Evolutionary conservation across 2,797 vertebrate genomes (phyloP).

Genomic region (Channa striata): DNA sequence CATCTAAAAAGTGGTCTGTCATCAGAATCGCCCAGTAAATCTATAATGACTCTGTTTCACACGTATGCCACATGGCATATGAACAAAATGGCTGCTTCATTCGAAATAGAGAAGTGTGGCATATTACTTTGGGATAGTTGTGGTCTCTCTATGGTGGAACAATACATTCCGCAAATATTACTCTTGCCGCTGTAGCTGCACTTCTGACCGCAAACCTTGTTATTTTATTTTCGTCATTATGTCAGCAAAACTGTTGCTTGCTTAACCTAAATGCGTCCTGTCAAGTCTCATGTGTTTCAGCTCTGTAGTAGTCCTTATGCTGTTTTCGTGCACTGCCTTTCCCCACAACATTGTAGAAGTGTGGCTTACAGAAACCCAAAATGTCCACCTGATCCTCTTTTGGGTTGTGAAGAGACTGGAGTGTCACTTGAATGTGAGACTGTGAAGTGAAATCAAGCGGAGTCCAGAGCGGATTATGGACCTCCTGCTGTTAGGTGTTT

Average conservation of each 20-base stretch:
- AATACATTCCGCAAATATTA: slow-evolving; percentile 57
- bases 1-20: slow-evolving; percentile 26
- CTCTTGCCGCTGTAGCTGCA: slow-evolving; percentile 50
- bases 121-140: slow-evolving; percentile 48
- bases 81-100: slow-evolving; percentile 32
- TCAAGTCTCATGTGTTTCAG: slow-evolving; percentile 32
- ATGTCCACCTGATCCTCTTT: slow-evolving; percentile 1
- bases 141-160: slow-evolving; percentile 62
- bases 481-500: slow-evolving; percentile 49
- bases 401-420: slow-evolving; percentile 10
- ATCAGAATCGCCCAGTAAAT: slow-evolving; percentile 36
- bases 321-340: slow-evolving; percentile 7
- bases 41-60: slow-evolving; percentile 22
- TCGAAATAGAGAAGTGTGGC: slow-evolving; percentile 44
- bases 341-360: neutral
- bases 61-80: slow-evolving; percentile 11
- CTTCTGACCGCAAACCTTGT: slow-evolving; percentile 51
- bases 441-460: slow-evolving; percentile 33
- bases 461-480: slow-evolving; percentile 54
- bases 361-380: slow-evolving; percentile 13
- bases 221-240: slow-evolving; percentile 63
- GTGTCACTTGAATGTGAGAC: slow-evolving; percentile 42
- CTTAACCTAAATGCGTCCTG: slow-evolving; percentile 46
- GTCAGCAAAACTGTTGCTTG: slow-evolving; percentile 43
- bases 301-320: slow-evolving; percentile 8